Base-by-base conservation (phyloP, 2,888 invertebrate species). In the Epinotia demarniana region DNA sequence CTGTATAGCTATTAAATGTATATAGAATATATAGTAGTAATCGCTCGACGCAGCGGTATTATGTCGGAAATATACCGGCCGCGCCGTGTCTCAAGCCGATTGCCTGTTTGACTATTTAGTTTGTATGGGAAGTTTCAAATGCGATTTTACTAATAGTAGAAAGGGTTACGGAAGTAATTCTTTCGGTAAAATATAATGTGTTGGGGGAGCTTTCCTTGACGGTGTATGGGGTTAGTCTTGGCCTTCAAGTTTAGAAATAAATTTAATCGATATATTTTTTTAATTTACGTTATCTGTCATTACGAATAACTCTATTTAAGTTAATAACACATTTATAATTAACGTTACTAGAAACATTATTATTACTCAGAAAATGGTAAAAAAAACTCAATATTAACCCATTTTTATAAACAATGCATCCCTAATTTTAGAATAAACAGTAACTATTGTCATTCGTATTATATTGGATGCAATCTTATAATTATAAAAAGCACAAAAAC, bases 41-140 rank as follows among this genome's bases (percentile, higher is more conserved):
- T 94, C 94, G 94, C 94, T 94, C 94, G 94, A 94, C 94, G 94
- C 94, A 94, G 94, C 94, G 94, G 94, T 94, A 94, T 94, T 94
- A 94, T 94, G 94, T 94, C 93, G 94, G 94, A 94, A 94, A 94
- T 94, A 94, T 94, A 94, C 93, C 92, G 93, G 92, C 88, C 87
- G 93, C 88, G 86, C 87, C 89, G 90, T 92, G 93, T 89, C 91
- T 91, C 89, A 88, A 89, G 93, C 93, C 93, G 92, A 84, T 90
- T 88, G 86, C 90, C 90, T 82, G 87, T 90, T 93, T 90, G 82
- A 83, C 86, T 85, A 93, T 93, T 94, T 94, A 94, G 92, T 94
- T 94, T 93, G 92, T 94, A 94, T 93, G 93, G 90, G 87, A 88
- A 93, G 89, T 87, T 91, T 90, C 87, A 89, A 89, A 91, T 92